These are phyloP conservation scores for Araneus ventricosus DNA, from an alignment of 1,140 invertebrate species.

Conservation along the genomic window DNA sequence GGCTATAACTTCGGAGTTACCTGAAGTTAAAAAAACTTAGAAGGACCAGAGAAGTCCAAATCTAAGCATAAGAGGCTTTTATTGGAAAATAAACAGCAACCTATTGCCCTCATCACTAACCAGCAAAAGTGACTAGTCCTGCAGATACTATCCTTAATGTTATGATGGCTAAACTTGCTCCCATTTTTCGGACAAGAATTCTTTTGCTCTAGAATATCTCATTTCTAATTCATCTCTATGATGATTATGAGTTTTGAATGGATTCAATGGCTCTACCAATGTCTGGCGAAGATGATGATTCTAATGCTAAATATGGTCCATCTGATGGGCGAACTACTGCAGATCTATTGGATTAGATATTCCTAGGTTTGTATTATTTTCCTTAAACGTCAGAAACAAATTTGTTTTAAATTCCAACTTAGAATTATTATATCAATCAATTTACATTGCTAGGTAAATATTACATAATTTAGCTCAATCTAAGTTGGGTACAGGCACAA, in stretches of 20 bases:
- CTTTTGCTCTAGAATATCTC: constrained; percentile 75
- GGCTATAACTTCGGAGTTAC: too few species aligned
- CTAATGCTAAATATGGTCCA: constrained; percentile 56
- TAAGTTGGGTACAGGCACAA: too few species aligned
- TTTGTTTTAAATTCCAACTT: neutral
- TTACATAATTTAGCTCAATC: too few species aligned
- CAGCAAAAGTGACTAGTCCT: too few species aligned
- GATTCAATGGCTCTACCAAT: constrained; percentile 74
- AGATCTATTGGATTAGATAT: constrained; percentile 66
- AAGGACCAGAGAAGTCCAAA: too few species aligned
- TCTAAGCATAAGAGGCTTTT: too few species aligned
- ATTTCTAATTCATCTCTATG: constrained; percentile 76
- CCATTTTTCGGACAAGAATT: neutral
- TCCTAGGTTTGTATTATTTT: constrained; percentile 50
- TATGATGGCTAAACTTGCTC: too few species aligned
- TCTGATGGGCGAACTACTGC: constrained; percentile 75
- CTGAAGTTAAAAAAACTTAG: too few species aligned
- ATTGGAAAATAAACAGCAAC: too few species aligned
- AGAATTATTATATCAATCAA: neutral
- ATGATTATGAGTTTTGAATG: constrained; percentile 77
- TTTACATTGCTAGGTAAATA: neutral
- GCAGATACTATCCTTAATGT: too few species aligned
- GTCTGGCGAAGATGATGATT: constrained; percentile 76
- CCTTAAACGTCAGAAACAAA: neutral
- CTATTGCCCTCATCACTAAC: too few species aligned